phyloP scores from a whole-genome alignment of 2,888 invertebrate species.

The Noctua comes region DNA sequence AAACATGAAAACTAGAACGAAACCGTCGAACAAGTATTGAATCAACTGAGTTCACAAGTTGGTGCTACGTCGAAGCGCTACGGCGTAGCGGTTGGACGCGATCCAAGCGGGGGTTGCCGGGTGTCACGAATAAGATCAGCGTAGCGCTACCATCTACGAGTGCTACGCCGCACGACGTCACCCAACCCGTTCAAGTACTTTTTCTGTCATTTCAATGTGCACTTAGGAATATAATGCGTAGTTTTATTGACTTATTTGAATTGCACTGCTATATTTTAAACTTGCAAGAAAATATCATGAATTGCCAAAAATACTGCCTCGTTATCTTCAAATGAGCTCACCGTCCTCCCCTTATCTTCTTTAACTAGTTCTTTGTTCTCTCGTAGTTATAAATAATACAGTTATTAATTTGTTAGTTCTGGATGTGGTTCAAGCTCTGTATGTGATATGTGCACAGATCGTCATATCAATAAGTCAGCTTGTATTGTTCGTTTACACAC shows the following conservation, averaged over 20 bases:
- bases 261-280: not conserved
- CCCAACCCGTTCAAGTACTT: not conserved
- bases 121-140: slow-evolving; percentile 56
- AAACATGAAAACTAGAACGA: slow-evolving; percentile 2
- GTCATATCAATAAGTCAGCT: slow-evolving; percentile 4
- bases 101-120: slow-evolving; percentile 45
- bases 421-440: slow-evolving; percentile 33
- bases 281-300: not conserved
- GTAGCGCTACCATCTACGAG: slow-evolving; percentile 37
- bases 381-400: not conserved
- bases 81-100: slow-evolving; percentile 49
- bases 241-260: not conserved
- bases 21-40: slow-evolving; percentile 21
- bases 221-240: not conserved
- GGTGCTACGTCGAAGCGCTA: slow-evolving; percentile 48
- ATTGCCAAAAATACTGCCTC: not conserved
- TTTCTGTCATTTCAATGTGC: slow-evolving; percentile 17
- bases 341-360: too few relatives aligned
- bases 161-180: not conserved
- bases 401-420: slow-evolving; percentile 21
- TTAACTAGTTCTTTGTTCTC: not conserved
- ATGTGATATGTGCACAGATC: not conserved
- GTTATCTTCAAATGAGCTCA: not conserved
- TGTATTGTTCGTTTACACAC: not conserved
- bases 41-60: slow-evolving; percentile 28